Evolutionary conservation across 53 echinoderm and acorn worm genomes (phyloP).

Genomic region (Luidia sarsii): DNA sequence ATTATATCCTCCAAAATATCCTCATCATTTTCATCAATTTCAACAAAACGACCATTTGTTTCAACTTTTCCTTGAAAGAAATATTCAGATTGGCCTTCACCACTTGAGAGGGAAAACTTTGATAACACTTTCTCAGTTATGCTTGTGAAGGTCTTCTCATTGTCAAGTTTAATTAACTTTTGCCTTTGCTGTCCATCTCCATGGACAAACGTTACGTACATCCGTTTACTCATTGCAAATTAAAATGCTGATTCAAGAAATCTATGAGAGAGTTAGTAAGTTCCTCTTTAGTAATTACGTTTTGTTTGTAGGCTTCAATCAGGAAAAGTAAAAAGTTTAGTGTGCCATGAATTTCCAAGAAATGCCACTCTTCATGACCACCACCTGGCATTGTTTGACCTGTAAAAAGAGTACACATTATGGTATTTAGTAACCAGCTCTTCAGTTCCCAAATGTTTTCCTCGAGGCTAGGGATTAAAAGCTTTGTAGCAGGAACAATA

Average conservation of each 20-base stretch:
- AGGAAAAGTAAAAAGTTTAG: neutral
- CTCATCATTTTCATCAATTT: constrained; percentile 23
- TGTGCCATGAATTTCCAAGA: neutral
- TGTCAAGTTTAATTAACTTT: constrained; percentile 8
- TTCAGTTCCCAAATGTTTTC: no score
- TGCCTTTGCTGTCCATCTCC: constrained; percentile 12
- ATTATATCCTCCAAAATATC: constrained; percentile 20
- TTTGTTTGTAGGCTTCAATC: neutral
- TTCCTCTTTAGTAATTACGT: neutral
- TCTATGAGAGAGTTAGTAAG: neutral
- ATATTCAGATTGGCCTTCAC: neutral
- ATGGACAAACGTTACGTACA: constrained; percentile 29
- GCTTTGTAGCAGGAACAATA: no score
- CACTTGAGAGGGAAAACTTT: constrained; percentile 22
- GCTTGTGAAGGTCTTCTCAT: neutral
- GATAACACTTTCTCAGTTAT: constrained; percentile 10
- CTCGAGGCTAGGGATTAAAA: no score
- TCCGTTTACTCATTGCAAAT: constrained; percentile 6
- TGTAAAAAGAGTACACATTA: neutral
- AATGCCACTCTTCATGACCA: neutral
- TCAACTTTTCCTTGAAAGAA: constrained; percentile 6
- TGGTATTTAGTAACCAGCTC: neutral
- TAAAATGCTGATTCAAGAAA: neutral
- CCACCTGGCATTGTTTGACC: constrained; percentile 5
- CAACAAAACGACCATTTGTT: constrained; percentile 17